Evolutionary conservation across 2,888 invertebrate species (phyloP), one percentile per base, ranked within the genome.

Genomic region (Thalpophila matura): DNA sequence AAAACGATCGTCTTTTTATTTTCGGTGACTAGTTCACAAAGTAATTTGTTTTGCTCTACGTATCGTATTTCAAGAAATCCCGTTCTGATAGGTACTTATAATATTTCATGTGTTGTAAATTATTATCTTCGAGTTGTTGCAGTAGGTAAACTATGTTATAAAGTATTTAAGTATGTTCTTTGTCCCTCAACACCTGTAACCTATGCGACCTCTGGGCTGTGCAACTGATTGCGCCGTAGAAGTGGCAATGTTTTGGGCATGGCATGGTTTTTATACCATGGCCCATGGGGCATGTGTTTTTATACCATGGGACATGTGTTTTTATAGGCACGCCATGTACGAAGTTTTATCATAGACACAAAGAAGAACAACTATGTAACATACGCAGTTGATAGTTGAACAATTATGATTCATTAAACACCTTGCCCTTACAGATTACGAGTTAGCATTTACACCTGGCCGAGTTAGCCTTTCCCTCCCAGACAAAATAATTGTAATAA

Each of bases 1-100:
- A 83, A 84, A 87, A 86, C 81, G 80, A 81, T 78, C 65, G 80
- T 83, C 84, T 88, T 88, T 88, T 86, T 85, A 85, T 85, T 82
- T 86, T 87, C 78, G 74, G 70, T 77, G 83, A 80, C 77, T 91
- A 88, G 88, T 90, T 85, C 83, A 69, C 45, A 65, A 57, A 54
- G 70, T 72, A 49, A 66, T 60, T 74, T 67, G 67, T 57, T 45
- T 38, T 29, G 10, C 0, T 20, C 26, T 16, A 51, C 5, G 16
- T 22, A 26, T 16, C 10, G 1, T 47, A 33, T 46, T 24, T 16
- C 7, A 22, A 24, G 1, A 33, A 40, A 27, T 40, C 29, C n/a
- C 10, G 2, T 40, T 38, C 14, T 27, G 12, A 29, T 20, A n/a
- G n/a, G 3, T 9, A 24, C n/a, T 27, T n/a, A n/a, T n/a, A n/a